phyloP scores from a whole-genome alignment of 1,140 invertebrate genomes.

The Dinothrombium tinctorium region DNA sequence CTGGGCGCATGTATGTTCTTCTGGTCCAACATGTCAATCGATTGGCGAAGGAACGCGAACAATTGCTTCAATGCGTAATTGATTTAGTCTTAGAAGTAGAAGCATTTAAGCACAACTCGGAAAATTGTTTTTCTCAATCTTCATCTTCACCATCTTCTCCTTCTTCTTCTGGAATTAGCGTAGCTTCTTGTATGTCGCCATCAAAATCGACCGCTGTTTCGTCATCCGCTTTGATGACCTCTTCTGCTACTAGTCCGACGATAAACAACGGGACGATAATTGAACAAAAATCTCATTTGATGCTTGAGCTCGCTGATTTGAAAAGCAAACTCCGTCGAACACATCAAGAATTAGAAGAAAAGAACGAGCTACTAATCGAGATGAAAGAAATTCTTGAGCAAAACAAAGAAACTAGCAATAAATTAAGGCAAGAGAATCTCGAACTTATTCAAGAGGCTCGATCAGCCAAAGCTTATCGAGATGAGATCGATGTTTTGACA shows the following conservation, averaged over 20 bases:
- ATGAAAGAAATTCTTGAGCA: constrained; percentile 71
- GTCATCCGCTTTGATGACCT: background rate
- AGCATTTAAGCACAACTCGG: constrained; percentile 16
- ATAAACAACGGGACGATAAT: background rate
- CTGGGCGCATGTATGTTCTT: constrained; percentile 23
- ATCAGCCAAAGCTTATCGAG: constrained; percentile 58
- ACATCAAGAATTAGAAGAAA: constrained; percentile 79
- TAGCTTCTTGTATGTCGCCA: background rate
- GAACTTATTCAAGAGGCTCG: constrained; percentile 37
- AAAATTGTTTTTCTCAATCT: constrained; percentile 12
- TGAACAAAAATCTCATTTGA: constrained; percentile 44
- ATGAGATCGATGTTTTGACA: constrained; percentile 70
- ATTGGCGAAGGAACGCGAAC: constrained; percentile 53
- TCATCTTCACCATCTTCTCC: background rate
- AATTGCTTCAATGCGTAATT: constrained; percentile 23
- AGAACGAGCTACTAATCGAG: constrained; percentile 59
- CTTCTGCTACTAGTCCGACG: background rate
- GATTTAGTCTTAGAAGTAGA: constrained; percentile 1
- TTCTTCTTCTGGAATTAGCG: too few species aligned
- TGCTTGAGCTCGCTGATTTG: constrained; percentile 69
- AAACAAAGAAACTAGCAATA: constrained; percentile 41
- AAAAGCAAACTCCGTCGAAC: constrained; percentile 42
- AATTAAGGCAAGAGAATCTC: constrained; percentile 43
- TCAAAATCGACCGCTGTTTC: background rate
- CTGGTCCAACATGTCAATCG: constrained; percentile 54